Evolutionary conservation across 1,140 invertebrate species (phyloP).

Genomic region (Tetragonula clypearis): DNA sequence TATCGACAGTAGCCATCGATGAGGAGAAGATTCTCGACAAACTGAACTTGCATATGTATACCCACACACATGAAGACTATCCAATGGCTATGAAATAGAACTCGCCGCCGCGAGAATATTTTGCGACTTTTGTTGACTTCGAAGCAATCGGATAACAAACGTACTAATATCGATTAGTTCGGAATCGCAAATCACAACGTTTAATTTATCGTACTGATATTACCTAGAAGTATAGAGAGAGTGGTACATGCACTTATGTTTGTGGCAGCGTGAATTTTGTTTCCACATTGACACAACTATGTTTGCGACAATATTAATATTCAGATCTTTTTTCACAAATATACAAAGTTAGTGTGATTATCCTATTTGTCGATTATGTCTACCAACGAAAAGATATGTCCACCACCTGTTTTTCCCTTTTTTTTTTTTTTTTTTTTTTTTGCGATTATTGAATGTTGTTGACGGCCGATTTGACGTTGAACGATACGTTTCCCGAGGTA

Average conservation of each 20-base stretch:
- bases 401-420: not conserved
- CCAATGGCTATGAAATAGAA: not conserved
- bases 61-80: not conserved
- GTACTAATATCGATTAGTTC: too few species aligned
- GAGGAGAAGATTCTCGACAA: not conserved
- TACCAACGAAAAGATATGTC: not conserved
- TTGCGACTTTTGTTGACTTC: not conserved
- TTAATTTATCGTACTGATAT: too few species aligned
- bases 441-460: not conserved
- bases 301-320: not conserved
- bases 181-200: too few species aligned
- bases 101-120: not conserved
- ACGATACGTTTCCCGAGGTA: not conserved
- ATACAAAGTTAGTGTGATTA: slow-evolving; percentile 4
- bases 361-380: not conserved
- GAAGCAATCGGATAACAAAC: too few species aligned
- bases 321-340: not conserved
- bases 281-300: not conserved
- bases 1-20: not conserved
- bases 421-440: too few species aligned
- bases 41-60: not conserved
- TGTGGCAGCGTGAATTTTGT: not conserved
- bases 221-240: too few species aligned
- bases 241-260: not conserved
- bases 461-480: not conserved